phyloP scores from a whole-genome alignment of 2,888 invertebrate genomes.

The Caprella mutica region DNA sequence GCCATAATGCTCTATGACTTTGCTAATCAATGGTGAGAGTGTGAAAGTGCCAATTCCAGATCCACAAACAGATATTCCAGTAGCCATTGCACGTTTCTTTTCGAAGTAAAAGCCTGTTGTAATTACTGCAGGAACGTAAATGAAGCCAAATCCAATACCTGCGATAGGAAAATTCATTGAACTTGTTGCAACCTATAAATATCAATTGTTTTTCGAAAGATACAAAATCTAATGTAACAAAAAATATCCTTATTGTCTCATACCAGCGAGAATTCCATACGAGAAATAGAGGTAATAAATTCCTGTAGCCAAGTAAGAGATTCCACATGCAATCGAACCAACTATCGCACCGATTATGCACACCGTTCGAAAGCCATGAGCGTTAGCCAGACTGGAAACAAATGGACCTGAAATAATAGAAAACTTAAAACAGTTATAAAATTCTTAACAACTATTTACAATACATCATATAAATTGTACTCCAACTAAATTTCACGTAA shows the following conservation, averaged over 20 bases:
- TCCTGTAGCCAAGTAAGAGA: conserved; percentile 59
- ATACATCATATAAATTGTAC: no score
- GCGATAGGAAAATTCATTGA: no score
- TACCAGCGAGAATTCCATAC: conserved; percentile 74
- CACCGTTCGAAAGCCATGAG: conserved; percentile 79
- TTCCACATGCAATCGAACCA: conserved; percentile 54
- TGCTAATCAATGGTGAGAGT: conserved; percentile 62
- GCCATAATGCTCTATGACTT: no score
- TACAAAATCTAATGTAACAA: no score
- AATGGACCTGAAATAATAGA: conserved; percentile 73
- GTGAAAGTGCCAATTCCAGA: conserved; percentile 87
- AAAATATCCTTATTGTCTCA: no score
- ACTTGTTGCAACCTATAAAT: no score
- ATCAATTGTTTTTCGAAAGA: no score
- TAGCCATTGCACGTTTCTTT: conserved; percentile 85
- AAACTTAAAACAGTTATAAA: no score
- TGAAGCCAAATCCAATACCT: conserved; percentile 82
- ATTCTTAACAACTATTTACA: no score
- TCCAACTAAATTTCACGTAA: no score
- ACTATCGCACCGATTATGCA: conserved; percentile 71
- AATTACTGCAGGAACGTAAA: conserved; percentile 90
- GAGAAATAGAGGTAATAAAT: conserved; percentile 63
- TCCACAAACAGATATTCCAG: conserved; percentile 90
- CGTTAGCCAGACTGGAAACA: conserved; percentile 83
- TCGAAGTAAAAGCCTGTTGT: conserved; percentile 96